Evolutionary conservation across 2,113 vertebrate species (phyloP), one percentile per base, ranked within the genome.

Genomic region (Semnopithecus entellus): DNA sequence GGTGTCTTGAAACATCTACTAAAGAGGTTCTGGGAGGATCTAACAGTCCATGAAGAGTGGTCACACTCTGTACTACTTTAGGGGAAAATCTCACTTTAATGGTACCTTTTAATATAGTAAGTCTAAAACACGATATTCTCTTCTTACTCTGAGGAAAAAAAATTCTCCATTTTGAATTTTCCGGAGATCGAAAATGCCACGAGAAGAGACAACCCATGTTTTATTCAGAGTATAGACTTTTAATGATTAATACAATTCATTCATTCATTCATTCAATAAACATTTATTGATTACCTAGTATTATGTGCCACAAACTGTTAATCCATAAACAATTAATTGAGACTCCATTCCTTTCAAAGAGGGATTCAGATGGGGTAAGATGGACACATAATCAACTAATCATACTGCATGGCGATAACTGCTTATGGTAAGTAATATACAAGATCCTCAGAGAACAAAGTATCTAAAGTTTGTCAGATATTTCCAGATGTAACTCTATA

Each of bases 251-350:
- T 5, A 57, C 3, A 57, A 43, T 72, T 76, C 40, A 48, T 45
- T 85, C 13, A 66, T 61, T 93, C 68, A 59, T 66, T 82, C 73
- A 87, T 64, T 94, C 48, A 30, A 30, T 88, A 88, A 79, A 27
- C 48, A 88, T 76, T 92, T 84, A 59, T 79, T 88, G 48, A 95
- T 20, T 52, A 84, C 64, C 32, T 52, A 73, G 52, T 40, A 59
- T 45, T 9, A 90, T 38, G 35, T 57, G 11, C 45, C 23, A 86
- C 66, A 23, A 3, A 73, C 32, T 72, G 6, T 66, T 89, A 88
- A 68, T 82, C 59, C 4, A 79, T 86, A 86, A 93, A 27, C 78
- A 78, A 94, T 72, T 92, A 87, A 94, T 76, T 92, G 83, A 86
- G 48, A 64, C 27, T 40, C 76, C 10, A 57, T 78, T 66, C 12